Evolutionary conservation across 2,797 vertebrate genomes (phyloP), one percentile per base, ranked within the genome.

Genomic region (Lindbergichthys nudifrons): DNA sequence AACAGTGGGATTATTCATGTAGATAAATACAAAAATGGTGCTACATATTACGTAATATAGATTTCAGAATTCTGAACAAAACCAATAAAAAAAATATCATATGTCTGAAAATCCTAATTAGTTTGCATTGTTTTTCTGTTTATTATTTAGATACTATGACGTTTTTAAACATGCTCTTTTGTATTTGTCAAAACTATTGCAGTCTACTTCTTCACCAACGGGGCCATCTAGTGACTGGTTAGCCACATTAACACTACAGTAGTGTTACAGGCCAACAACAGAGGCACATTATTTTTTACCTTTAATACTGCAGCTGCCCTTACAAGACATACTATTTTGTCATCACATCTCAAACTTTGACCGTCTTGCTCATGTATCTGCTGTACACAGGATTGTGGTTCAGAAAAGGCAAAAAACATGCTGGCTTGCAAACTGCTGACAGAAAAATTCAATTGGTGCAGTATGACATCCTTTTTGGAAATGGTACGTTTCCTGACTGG

Each of bases 211-310:
- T 77, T 81, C 80, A 73, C 21, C 82, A 78, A 90, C 73, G 83
- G 50, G 15, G 81, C 85, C 91, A 80, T 80, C 92, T 91, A 84
- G 86, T 82, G 91, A 66, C 62, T 43, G n/a, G 62, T 7, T 0
- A 4, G 5, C 12, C 19, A 30, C 81, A 82, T 30, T 13, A 50
- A 69, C 9, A 9, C 36, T 52, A 12, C 6, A 62, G n/a, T 4
- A 0, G 26, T 45, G 5, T 0, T 16, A 10, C 19, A 56, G 45
- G 23, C 18, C 13, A n/a, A 21, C 18, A 10, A 19, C 12, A 68
- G 32, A 36, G 8, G 32, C 1, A 2, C 32, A 36, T 46, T 46
- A 15, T 46, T 46, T n/a, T 46, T 18, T 8, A 45, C 16, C 7
- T 46, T 18, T 46, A 18, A 18, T 46, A 46, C 16, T 18, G 45